phyloP scores from a whole-genome alignment of 2,888 invertebrate genomes.

The Andrena dorsata region DNA sequence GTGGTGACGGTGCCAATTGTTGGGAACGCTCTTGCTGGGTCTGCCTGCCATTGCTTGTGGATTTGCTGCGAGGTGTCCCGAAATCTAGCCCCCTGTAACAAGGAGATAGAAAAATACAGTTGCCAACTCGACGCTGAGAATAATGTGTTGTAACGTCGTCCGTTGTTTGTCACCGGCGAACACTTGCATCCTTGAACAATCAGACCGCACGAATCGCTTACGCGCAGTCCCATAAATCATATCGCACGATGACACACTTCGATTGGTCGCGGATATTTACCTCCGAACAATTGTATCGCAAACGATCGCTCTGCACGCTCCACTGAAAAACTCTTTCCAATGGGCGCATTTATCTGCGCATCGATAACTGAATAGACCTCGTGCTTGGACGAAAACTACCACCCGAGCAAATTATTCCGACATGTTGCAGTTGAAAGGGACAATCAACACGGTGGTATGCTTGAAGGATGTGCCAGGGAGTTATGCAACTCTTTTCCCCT shows the following conservation, averaged over 20 bases:
- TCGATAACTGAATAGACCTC: constrained; percentile 5
- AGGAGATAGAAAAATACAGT: background rate
- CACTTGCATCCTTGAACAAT: constrained; percentile 70
- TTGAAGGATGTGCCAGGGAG: background rate
- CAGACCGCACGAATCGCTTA: constrained; percentile 55
- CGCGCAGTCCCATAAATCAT: constrained; percentile 27
- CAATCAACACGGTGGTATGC: background rate
- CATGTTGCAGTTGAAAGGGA: background rate
- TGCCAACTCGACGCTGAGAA: background rate
- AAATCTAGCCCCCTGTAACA: constrained; percentile 87
- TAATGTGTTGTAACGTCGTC: background rate
- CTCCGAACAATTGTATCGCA: constrained; percentile 71
- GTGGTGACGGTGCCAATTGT: constrained; percentile 78
- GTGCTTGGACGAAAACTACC: background rate
- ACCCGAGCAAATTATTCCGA: constrained; percentile 9
- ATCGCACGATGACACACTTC: constrained; percentile 70
- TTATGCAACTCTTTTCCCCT: background rate
- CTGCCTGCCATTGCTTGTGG: constrained; percentile 89
- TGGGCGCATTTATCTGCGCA: constrained; percentile 27
- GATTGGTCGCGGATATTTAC: constrained; percentile 78
- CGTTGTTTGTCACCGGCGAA: constrained; percentile 9
- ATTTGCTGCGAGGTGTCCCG: constrained; percentile 92
- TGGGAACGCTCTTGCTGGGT: constrained; percentile 82
- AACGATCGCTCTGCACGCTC: constrained; percentile 60
- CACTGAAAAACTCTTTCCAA: constrained; percentile 60